phyloP scores from a whole-genome alignment of 2,113 vertebrate species.

The Syngnathus typhle region DNA sequence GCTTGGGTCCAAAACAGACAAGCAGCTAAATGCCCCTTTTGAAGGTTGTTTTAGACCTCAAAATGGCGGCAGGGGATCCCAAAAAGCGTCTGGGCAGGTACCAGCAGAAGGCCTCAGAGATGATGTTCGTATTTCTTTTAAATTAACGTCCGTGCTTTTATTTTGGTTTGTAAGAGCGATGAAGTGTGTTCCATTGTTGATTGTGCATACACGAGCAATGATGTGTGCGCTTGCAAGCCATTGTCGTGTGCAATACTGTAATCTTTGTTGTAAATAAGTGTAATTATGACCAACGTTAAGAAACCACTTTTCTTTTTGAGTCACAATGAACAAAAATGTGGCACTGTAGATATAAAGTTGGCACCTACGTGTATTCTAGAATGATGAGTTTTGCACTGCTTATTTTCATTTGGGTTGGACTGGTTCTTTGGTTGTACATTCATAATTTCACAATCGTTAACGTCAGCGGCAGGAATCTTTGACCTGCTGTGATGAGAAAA shows the following conservation, averaged over 20 bases:
- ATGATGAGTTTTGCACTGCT: conserved; percentile 21
- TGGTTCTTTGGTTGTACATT: background rate
- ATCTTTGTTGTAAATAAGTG: conserved; percentile 57
- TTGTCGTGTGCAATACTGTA: conserved; percentile 58
- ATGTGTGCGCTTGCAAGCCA: conserved; percentile 9
- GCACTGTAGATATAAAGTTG: conserved; percentile 6
- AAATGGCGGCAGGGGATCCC: conserved; percentile 46
- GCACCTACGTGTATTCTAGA: background rate
- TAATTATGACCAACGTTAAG: conserved; percentile 40
- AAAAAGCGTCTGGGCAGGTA: conserved; percentile 38
- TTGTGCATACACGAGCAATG: background rate
- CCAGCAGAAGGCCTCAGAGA: conserved; percentile 37
- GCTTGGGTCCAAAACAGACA: conserved; percentile 24
- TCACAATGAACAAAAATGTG: conserved; percentile 30
- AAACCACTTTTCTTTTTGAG: conserved; percentile 45
- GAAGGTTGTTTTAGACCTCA: conserved; percentile 7
- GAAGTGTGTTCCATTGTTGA: conserved; percentile 6
- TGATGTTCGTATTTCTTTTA: conserved; percentile 63
- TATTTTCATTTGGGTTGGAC: conserved; percentile 16
- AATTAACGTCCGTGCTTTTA: conserved; percentile 23
- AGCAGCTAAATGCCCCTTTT: conserved; percentile 43
- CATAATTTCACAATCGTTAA: background rate
- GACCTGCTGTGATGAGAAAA: conserved; percentile 54
- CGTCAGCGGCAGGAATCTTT: conserved; percentile 26
- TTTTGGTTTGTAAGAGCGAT: conserved; percentile 20